These are phyloP conservation scores for Neoscelio sp. DNA, from an alignment of 2,888 invertebrate genomes.

Conservation along the genomic window DNA sequence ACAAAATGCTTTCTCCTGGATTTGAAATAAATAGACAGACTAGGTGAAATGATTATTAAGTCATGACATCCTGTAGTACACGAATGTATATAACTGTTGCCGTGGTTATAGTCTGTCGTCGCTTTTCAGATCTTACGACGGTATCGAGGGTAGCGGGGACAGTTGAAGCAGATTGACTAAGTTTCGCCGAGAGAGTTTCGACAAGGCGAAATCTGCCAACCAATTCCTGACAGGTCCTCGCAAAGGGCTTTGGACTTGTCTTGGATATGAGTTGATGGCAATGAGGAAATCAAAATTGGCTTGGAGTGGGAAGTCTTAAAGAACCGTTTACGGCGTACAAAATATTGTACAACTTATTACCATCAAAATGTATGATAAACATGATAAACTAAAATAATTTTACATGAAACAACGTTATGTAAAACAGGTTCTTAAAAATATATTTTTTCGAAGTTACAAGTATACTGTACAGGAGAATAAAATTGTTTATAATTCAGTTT, in stretches of 20 bases:
- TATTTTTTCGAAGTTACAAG: no score
- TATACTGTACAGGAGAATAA: no score
- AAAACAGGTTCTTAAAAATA: no score
- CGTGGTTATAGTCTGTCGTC: conserved; percentile 58
- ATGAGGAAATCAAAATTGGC: conserved; percentile 61
- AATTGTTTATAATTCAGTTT: no score
- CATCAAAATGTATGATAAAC: not conserved
- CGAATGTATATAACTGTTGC: conserved; percentile 53
- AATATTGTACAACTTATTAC: not conserved
- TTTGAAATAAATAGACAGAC: no score
- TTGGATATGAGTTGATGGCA: conserved; percentile 61
- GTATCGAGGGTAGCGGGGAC: conserved; percentile 58
- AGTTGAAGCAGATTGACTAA: conserved; percentile 78
- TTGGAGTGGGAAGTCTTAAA: conserved; percentile 41
- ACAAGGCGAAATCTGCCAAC: conserved; percentile 77
- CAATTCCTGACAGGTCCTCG: conserved; percentile 71
- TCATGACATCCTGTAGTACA: conserved; percentile 1
- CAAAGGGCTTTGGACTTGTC: conserved; percentile 68
- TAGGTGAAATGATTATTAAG: no score
- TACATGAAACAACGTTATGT: no score
- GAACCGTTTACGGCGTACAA: not conserved
- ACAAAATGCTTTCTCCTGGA: no score
- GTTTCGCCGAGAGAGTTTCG: conserved; percentile 76
- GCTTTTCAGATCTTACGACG: conserved; percentile 58
- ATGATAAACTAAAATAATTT: no score